A percentile compares a stretch with the other conserved stretches of the same genome.
phyloP scores from a whole-genome alignment of 2,113 vertebrate genomes.

The Gambusia holbrooki region DNA sequence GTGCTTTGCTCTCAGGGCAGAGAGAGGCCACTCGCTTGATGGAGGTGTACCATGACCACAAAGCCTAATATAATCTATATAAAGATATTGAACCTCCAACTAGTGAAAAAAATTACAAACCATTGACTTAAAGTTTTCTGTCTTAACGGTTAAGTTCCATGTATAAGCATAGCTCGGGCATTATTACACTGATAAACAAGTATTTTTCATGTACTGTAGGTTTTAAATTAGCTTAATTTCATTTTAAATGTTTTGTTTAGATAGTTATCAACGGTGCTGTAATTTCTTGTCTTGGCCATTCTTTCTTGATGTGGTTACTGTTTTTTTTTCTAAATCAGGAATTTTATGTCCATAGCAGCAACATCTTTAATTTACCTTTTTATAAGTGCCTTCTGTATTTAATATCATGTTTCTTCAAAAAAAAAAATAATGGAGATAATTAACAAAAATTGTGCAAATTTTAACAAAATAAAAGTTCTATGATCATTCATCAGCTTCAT shows the following conservation, averaged over 20 bases:
- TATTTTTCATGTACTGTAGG: conserved; percentile 81
- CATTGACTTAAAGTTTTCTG: conserved; percentile 67
- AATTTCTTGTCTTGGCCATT: conserved; percentile 67
- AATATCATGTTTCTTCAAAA: conserved; percentile 83
- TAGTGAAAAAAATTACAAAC: conserved; percentile 73
- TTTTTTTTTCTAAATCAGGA: conserved; percentile 66
- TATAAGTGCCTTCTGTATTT: conserved; percentile 98
- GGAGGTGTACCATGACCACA: conserved; percentile 96
- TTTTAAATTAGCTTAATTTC: conserved; percentile 76
- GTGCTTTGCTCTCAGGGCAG: conserved; percentile 98
- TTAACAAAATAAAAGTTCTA: conserved; percentile 67
- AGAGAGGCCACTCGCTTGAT: conserved; percentile 91
- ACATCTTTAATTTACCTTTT: conserved; percentile 80
- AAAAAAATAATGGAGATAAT: conserved; percentile 55
- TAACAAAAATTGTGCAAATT: conserved; percentile 55
- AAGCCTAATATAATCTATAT: conserved; percentile 62
- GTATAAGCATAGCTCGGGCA: conserved; percentile 75
- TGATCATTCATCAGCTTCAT: conserved; percentile 16
- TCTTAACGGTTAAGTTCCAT: conserved; percentile 69
- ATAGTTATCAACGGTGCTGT: conserved; percentile 80
- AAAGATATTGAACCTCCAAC: conserved; percentile 80
- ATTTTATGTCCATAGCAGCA: conserved; percentile 79
- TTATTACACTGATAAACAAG: conserved; percentile 74
- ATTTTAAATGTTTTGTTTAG: conserved; percentile 78
- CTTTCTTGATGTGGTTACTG: conserved; percentile 52